Evolutionary conservation across 2,888 invertebrate species (phyloP).

Genomic region (Eutolmus rufibarbis): DNA sequence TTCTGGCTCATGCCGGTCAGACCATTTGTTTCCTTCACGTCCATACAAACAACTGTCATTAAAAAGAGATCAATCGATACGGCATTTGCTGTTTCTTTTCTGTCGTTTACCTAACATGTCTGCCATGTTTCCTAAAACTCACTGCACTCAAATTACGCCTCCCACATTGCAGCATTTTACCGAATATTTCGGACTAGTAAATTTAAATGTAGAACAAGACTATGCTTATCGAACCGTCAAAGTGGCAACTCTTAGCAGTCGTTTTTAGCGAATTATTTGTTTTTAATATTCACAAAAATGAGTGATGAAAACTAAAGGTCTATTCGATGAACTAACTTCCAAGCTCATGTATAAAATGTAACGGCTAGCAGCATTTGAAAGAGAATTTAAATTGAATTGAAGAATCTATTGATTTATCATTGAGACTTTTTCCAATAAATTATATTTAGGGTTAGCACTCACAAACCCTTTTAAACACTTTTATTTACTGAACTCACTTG

Average conservation of each 20-base stretch:
- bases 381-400: too few species aligned
- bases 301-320: neutral
- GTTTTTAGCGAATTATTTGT: too few species aligned
- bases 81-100: neutral
- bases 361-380: too few species aligned
- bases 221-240: neutral
- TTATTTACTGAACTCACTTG: too few species aligned
- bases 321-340: too few species aligned
- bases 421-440: too few species aligned
- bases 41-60: constrained; percentile 33
- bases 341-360: too few species aligned
- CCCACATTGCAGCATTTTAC: neutral
- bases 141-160: neutral
- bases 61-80: neutral
- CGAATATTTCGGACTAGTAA: neutral
- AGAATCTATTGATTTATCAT: too few species aligned
- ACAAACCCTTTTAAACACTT: too few species aligned
- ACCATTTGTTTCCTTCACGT: neutral
- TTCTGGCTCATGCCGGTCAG: neutral
- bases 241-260: neutral
- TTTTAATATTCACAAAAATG: neutral
- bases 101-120: neutral
- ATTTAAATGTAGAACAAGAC: neutral
- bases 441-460: too few species aligned
- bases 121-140: neutral